Conservation (phyloP, 2,113 vertebrate genomes). For the Alosa alosa region DNA sequence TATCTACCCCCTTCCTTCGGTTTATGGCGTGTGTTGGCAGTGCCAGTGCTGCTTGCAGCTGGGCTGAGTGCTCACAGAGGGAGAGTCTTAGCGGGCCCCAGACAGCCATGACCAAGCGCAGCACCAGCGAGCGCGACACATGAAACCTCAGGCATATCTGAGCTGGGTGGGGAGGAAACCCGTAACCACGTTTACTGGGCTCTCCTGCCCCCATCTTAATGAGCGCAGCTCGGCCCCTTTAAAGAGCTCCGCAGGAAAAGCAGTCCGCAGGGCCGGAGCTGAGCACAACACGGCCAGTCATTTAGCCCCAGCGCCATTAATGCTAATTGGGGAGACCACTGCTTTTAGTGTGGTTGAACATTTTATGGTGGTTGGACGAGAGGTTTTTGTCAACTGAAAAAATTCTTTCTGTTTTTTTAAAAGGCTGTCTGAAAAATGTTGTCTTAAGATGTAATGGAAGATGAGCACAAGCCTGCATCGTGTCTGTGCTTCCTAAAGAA, state of each 20-base stretch:
- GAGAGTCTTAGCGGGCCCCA: background rate
- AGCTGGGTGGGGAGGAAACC: conserved; percentile 24
- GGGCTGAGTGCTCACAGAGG: background rate
- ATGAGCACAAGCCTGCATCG: background rate
- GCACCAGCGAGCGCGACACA: background rate
- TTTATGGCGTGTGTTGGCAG: background rate
- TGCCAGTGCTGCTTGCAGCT: background rate
- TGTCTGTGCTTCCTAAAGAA: no score
- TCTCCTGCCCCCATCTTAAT: conserved; percentile 9
- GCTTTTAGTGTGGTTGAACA: background rate
- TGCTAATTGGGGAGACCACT: conserved; percentile 5
- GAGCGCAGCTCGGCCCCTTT: background rate
- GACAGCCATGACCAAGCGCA: background rate
- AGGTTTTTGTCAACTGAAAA: background rate
- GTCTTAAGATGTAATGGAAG: background rate
- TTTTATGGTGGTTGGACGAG: background rate
- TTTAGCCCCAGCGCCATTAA: background rate
- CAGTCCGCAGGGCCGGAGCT: background rate
- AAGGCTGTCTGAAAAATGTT: background rate
- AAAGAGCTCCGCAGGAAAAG: background rate
- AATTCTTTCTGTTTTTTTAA: background rate
- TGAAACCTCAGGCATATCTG: conserved; percentile 31
- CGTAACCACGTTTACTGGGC: conserved; percentile 18
- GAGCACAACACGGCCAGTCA: background rate
- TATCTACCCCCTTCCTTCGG: background rate